Evolutionary conservation across 2,797 vertebrate species (phyloP).

Genomic region (Gymnopithys bicolor): DNA sequence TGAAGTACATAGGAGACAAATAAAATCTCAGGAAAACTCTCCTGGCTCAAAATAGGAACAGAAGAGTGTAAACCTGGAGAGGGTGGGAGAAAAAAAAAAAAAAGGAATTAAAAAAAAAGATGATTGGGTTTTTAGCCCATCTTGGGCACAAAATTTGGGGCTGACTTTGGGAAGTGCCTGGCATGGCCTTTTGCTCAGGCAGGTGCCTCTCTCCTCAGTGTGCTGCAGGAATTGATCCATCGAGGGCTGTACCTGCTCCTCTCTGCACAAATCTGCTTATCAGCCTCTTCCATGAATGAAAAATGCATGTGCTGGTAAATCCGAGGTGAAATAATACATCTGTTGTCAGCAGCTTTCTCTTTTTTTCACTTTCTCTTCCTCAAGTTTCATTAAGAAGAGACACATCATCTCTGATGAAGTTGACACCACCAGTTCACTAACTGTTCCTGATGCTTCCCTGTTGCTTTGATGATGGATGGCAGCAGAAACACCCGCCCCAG

Average conservation of each 20-base stretch:
- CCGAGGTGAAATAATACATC: slow-evolving; percentile 3
- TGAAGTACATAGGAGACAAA: background rate
- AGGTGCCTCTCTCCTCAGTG: background rate
- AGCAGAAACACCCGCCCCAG: background rate
- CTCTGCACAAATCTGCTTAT: slow-evolving; percentile 35
- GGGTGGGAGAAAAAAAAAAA: background rate
- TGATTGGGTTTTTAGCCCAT: accelerated
- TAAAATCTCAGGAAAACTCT: background rate
- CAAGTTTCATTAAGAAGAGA: slow-evolving; percentile 43
- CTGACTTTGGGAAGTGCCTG: background rate
- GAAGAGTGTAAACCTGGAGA: accelerated
- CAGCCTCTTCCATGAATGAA: slow-evolving; percentile 20
- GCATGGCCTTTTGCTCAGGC: accelerated
- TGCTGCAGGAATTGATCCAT: background rate
- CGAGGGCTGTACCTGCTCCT: background rate
- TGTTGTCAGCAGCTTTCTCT: slow-evolving; percentile 20
- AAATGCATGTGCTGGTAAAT: background rate
- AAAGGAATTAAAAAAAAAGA: accelerated
- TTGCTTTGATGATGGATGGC: background rate
- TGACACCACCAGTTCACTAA: slow-evolving; percentile 18
- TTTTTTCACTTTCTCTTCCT: background rate
- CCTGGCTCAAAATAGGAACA: background rate
- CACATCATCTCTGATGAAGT: slow-evolving; percentile 4
- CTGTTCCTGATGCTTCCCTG: slow-evolving; percentile 31
- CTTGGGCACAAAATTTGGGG: background rate